Base-by-base conservation (phyloP, 2,888 invertebrate species). In the Oligia latruncula region DNA sequence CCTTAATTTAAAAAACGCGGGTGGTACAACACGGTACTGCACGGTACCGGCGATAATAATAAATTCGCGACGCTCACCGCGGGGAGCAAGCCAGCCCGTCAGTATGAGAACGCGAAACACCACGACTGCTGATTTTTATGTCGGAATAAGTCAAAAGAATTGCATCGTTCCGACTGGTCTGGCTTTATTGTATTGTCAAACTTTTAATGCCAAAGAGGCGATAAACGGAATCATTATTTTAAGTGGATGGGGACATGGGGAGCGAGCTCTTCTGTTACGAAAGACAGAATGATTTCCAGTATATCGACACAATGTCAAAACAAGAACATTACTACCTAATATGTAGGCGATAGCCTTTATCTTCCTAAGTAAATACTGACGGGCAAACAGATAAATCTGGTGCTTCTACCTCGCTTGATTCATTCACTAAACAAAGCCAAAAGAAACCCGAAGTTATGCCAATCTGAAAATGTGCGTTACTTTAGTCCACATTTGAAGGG, bases 21-120 rank as follows among this genome's bases (percentile, higher is more conserved):
- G 46, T 40, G 75, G 81, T 55, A 78, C 78, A 5, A 35, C 58
- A 11, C 60, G 81, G 76, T 64, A 83, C 79, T 0, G 35, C 35
- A 35, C 35, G 35, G 35, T 66, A 82, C 78, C 62, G 55, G 9
- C 20, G 17, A 23, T 58, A 68, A 60, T 65, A 58, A 83, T 83
- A 84, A 84, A 80, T 83, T 72, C n/a, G 74, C 84, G 67, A 55
- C 52, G 79, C 64, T 58, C 71, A 40, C 80, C 71, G 43, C 84
- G 58, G 84, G 82, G 74, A 49, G 83, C 4, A 5, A 20, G 43
- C 58, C 35, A 67, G 52, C 68, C 64, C 80, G 70, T 70, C 75
- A 80, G 55, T 71, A 46, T 4, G 17, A 20, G 73, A 23, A 66
- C 79, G 58, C 52, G 35, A 68, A 73, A 72, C 46, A 67, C 20